Conservation (phyloP, 2,797 vertebrate genomes). For the Mallotus villosus region DNA sequence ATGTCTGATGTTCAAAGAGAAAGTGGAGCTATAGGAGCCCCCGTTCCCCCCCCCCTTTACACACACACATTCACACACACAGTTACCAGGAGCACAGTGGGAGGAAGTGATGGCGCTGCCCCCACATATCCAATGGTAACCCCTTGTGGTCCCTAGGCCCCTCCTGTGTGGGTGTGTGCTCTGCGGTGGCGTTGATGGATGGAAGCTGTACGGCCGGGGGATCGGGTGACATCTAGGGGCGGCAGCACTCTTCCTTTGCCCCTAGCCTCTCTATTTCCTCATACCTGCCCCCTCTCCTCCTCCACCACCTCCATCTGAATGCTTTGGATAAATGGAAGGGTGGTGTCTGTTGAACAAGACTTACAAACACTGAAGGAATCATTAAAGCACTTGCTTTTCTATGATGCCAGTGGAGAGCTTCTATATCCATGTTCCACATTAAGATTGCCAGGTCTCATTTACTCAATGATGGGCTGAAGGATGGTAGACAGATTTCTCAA, state of each 20-base stretch:
- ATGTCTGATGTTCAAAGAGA: neutral
- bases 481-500: slow-evolving; percentile 6
- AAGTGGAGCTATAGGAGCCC: neutral
- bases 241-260: slow-evolving; percentile 36
- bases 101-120: neutral
- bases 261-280: slow-evolving; percentile 47
- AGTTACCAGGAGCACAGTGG: neutral
- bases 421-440: neutral
- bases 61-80: neutral
- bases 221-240: slow-evolving; percentile 35
- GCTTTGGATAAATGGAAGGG: slow-evolving; percentile 23
- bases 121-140: slow-evolving; percentile 3
- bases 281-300: slow-evolving; percentile 16
- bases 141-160: slow-evolving; percentile 12
- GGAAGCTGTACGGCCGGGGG: slow-evolving; percentile 26
- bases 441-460: neutral
- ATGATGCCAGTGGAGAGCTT: neutral
- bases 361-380: slow-evolving; percentile 42
- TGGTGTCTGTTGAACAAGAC: slow-evolving; percentile 29
- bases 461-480: neutral
- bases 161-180: slow-evolving; percentile 9
- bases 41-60: too few relatives aligned
- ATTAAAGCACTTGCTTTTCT: slow-evolving; percentile 26
- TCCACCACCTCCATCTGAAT: slow-evolving; percentile 24
- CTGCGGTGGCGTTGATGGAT: slow-evolving; percentile 31